Conservation (phyloP, 2,888 invertebrate genomes). For the Drosophila mimetica region DNA sequence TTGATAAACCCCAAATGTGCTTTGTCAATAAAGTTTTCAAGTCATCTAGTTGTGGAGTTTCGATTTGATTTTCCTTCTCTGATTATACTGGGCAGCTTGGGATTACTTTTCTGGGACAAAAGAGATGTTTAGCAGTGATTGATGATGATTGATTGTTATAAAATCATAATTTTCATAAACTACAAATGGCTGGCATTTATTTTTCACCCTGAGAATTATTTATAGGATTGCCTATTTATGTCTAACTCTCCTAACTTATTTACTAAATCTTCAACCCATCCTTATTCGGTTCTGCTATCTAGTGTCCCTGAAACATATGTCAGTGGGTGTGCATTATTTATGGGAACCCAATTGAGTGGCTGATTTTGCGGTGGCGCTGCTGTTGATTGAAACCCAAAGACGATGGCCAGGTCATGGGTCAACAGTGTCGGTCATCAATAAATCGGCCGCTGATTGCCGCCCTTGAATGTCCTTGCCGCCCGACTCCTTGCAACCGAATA, state of each 20-base stretch:
- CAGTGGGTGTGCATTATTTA: conserved; percentile 37
- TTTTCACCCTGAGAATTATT: too few relatives aligned
- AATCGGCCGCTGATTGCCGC: conserved; percentile 39
- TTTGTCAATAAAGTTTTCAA: conserved; percentile 35
- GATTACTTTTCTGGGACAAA: background rate
- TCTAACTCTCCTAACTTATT: too few relatives aligned
- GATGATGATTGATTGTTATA: too few relatives aligned
- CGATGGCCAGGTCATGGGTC: conserved; percentile 14
- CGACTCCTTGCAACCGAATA: background rate
- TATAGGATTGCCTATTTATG: too few relatives aligned
- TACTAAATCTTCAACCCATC: too few relatives aligned
- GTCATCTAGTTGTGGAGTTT: conserved; percentile 21
- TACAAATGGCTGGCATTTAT: too few relatives aligned
- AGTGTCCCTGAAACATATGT: conserved; percentile 7
- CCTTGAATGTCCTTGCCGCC: conserved; percentile 10
- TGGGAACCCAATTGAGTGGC: conserved; percentile 29
- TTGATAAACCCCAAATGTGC: conserved; percentile 37
- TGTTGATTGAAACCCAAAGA: conserved; percentile 71
- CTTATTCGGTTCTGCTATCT: too few relatives aligned
- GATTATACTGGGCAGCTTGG: background rate
- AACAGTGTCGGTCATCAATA: conserved; percentile 41
- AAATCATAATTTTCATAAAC: too few relatives aligned
- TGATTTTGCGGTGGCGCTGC: conserved; percentile 66
- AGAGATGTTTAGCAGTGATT: background rate
- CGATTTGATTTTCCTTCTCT: conserved; percentile 1